These are phyloP conservation scores for Columba livia DNA, from an alignment of 2,113 vertebrate genomes.

Conservation along the genomic window DNA sequence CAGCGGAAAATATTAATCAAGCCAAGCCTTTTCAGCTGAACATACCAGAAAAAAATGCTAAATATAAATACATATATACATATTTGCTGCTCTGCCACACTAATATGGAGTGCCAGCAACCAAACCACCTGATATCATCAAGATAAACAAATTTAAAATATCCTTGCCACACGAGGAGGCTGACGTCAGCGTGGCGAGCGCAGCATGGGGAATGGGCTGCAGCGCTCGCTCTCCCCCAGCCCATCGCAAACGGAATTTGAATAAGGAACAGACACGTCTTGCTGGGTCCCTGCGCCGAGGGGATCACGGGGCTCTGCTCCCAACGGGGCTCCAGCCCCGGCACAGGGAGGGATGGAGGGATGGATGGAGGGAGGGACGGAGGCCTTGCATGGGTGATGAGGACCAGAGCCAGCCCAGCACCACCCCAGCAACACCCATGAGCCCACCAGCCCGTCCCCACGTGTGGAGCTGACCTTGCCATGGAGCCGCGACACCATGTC, in stretches of 20 bases:
- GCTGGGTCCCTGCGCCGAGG: background rate
- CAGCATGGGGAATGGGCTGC: background rate
- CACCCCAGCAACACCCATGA: too few species aligned
- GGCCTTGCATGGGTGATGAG: too few species aligned
- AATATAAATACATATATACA: constrained; percentile 80
- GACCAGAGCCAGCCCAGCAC: too few species aligned
- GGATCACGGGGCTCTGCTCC: too few species aligned
- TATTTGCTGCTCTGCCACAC: constrained; percentile 50
- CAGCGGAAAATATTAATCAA: constrained; percentile 99
- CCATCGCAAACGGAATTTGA: background rate
- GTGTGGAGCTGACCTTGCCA: rapidly evolving
- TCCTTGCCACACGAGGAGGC: constrained; percentile 8
- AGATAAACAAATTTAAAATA: constrained; percentile 70
- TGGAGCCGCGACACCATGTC: rapidly evolving
- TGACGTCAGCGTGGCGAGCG: constrained; percentile 17
- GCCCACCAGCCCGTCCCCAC: background rate
- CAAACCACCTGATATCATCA: constrained; percentile 43
- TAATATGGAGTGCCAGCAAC: constrained; percentile 53
- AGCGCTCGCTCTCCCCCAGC: background rate
- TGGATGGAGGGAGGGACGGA: too few species aligned
- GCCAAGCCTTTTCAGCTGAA: constrained; percentile 83
- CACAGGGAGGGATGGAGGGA: too few species aligned
- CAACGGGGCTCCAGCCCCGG: too few species aligned
- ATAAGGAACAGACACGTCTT: background rate
- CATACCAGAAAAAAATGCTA: constrained; percentile 76